phyloP scores from a whole-genome alignment of 2,888 invertebrate species.

The Platycheirus rosarum region DNA sequence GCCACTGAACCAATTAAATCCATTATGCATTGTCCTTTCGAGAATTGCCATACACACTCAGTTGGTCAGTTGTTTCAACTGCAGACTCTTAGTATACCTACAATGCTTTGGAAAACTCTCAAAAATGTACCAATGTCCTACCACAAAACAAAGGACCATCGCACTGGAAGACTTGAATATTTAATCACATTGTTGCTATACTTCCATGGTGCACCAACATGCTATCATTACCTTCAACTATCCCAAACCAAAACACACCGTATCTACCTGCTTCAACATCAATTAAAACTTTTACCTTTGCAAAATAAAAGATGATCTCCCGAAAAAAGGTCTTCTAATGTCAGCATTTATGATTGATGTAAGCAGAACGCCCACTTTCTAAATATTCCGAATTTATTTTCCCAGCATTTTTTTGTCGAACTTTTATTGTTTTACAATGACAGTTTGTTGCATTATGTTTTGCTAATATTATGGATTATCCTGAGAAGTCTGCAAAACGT shows the following conservation, averaged over 20 bases:
- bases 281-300: constrained; percentile 31
- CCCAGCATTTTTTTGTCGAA: not conserved
- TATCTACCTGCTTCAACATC: not conserved
- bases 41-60: not conserved
- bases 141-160: constrained; percentile 36
- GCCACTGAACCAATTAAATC: constrained; percentile 32
- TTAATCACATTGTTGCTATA: not conserved
- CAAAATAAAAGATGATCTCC: constrained; percentile 16
- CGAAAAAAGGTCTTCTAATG: constrained; percentile 46
- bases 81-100: not conserved
- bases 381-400: constrained; percentile 33
- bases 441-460: constrained; percentile 53
- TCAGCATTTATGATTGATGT: constrained; percentile 67
- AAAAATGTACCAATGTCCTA: not conserved
- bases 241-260: no score
- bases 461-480: constrained; percentile 64
- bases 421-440: constrained; percentile 48
- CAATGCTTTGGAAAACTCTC: not conserved
- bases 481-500: constrained; percentile 66
- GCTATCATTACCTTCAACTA: constrained; percentile 3
- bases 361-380: constrained; percentile 72
- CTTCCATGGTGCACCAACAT: constrained; percentile 6
- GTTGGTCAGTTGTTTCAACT: no score
- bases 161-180: not conserved
- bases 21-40: not conserved